Percentiles rank a stretch among this genome's conserved stretches.
Conservation (phyloP, 2,797 vertebrate genomes). For the Peromyscus melanophrys region DNA sequence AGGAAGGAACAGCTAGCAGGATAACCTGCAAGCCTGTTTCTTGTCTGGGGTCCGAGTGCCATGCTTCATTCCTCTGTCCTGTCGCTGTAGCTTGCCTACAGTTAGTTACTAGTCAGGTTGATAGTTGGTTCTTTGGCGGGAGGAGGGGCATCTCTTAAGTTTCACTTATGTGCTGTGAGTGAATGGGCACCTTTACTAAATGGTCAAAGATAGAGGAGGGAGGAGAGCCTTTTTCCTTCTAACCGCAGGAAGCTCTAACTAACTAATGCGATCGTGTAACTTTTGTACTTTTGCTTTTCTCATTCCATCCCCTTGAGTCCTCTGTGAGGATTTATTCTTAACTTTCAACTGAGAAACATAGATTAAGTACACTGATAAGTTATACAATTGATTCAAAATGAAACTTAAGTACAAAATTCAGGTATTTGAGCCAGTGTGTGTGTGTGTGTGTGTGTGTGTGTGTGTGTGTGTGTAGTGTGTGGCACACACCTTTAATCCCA, state of each 20-base stretch:
- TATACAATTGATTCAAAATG: constrained; percentile 4
- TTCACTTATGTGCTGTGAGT: background rate
- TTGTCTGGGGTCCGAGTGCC: constrained; percentile 45
- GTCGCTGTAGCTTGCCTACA: constrained; percentile 29
- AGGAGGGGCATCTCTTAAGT: background rate
- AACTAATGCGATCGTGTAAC: background rate
- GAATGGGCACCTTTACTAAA: background rate
- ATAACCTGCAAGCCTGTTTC: constrained; percentile 1
- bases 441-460: too few species aligned
- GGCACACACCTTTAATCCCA: background rate
- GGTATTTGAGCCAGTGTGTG: background rate
- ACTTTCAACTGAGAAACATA: constrained; percentile 26
- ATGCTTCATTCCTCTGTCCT: background rate
- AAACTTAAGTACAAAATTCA: constrained; percentile 37
- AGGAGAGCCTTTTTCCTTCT: background rate
- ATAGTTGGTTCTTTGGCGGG: background rate
- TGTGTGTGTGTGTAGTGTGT: too few species aligned
- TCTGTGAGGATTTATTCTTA: background rate
- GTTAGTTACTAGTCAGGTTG: constrained; percentile 56
- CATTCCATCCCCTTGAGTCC: constrained; percentile 16
- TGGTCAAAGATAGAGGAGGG: background rate
- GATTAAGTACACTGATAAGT: constrained; percentile 19
- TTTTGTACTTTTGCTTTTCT: constrained; percentile 52
- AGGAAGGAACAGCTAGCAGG: constrained; percentile 36
- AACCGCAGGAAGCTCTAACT: background rate